Evolutionary conservation across 1,140 invertebrate genomes (phyloP).

Genomic region (Nebria ingens): DNA sequence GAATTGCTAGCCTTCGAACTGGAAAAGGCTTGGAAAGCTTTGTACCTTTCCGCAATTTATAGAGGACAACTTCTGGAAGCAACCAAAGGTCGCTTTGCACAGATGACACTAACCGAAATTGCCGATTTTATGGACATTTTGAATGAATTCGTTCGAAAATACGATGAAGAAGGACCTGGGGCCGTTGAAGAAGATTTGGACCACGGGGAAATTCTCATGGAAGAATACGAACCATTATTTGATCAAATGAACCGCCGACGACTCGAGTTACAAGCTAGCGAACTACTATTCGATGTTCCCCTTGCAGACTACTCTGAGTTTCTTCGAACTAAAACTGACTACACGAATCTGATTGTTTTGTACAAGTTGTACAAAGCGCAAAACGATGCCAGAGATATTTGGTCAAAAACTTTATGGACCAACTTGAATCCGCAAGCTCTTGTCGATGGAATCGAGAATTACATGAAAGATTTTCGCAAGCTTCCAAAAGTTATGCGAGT

Average conservation of each 20-base stretch:
- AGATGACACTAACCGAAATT: slow-evolving; percentile 62
- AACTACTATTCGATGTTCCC: slow-evolving; percentile 75
- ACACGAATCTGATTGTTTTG: slow-evolving; percentile 57
- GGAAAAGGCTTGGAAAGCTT: slow-evolving; percentile 53
- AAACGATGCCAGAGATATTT: slow-evolving; percentile 61
- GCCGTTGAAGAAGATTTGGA: slow-evolving; percentile 67
- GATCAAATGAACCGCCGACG: slow-evolving; percentile 54
- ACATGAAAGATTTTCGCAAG: slow-evolving; percentile 64
- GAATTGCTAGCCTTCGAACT: slow-evolving; percentile 46
- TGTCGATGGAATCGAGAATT: slow-evolving; percentile 77
- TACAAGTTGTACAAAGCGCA: slow-evolving; percentile 72
- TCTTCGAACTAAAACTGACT: slow-evolving; percentile 57
- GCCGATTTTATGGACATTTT: slow-evolving; percentile 55
- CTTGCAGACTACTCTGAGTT: slow-evolving; percentile 72
- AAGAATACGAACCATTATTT: slow-evolving; percentile 58
- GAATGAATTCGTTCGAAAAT: slow-evolving; percentile 58
- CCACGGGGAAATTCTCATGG: slow-evolving; percentile 54
- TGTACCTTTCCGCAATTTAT: slow-evolving; percentile 56
- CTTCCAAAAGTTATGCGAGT: slow-evolving; percentile 45
- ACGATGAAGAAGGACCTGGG: slow-evolving; percentile 62
- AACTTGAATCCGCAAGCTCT: slow-evolving; percentile 74
- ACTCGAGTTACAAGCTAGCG: slow-evolving; percentile 61
- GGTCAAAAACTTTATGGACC: slow-evolving; percentile 79
- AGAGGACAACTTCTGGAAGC: slow-evolving; percentile 54
- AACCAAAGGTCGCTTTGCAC: slow-evolving; percentile 68